Evolutionary conservation across 2,113 vertebrate genomes (phyloP).

Genomic region (Oryzias javanicus): DNA sequence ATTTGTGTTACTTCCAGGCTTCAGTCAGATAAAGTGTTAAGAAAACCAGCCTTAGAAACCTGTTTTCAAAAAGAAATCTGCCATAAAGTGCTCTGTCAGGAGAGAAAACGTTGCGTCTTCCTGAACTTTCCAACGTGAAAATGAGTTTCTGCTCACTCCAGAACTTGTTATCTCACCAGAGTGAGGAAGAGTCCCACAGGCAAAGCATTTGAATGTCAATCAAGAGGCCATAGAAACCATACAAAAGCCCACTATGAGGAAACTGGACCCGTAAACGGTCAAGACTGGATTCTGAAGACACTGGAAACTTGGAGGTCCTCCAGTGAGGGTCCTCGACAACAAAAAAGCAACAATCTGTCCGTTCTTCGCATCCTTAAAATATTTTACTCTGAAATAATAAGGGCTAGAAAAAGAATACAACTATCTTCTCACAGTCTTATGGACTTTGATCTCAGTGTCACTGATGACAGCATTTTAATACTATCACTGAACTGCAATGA

Average conservation of each 20-base stretch:
- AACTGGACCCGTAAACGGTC: slow-evolving; percentile 3
- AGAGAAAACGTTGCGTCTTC: not conserved
- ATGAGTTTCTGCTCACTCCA: not conserved
- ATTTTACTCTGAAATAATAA: too few species aligned
- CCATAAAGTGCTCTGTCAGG: not conserved
- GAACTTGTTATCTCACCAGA: not conserved
- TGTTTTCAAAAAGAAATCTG: too few species aligned
- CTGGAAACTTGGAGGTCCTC: not conserved
- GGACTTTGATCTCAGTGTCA: too few species aligned
- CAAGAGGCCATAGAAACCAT: not conserved
- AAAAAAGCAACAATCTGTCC: not conserved
- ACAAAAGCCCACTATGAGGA: not conserved
- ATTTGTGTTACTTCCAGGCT: too few species aligned
- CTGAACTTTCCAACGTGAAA: not conserved
- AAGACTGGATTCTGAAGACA: slow-evolving; percentile 5
- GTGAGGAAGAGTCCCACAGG: not conserved
- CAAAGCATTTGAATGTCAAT: not conserved
- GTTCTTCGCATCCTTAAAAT: too few species aligned
- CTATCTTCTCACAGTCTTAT: too few species aligned
- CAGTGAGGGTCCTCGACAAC: not conserved
- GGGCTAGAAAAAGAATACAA: too few species aligned
- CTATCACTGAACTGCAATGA: too few species aligned
- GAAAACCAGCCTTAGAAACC: not conserved
- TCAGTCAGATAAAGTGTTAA: too few species aligned
- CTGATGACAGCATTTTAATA: too few species aligned